Evolutionary conservation across 1,140 invertebrate genomes (phyloP).

Genomic region (Mizuhopecten yessoensis): DNA sequence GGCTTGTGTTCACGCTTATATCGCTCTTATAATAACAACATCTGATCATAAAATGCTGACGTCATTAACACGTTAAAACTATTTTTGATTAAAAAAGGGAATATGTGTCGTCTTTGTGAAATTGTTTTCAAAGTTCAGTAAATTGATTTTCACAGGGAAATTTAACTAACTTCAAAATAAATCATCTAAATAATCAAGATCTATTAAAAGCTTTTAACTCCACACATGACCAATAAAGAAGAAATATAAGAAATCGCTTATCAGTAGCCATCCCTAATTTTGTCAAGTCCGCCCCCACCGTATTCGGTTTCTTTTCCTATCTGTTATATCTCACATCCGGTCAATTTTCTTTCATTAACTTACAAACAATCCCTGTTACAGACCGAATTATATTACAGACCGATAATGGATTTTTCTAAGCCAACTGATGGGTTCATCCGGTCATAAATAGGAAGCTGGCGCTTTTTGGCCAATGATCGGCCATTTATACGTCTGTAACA

Average conservation of each 20-base stretch:
- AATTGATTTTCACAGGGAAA: not conserved
- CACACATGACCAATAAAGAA: not conserved
- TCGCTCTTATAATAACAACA: not conserved
- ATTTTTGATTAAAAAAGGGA: not conserved
- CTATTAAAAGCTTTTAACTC: not conserved
- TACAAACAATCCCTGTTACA: conserved; percentile 18
- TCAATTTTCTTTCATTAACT: conserved; percentile 29
- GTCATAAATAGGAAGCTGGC: not conserved
- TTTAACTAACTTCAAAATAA: not conserved
- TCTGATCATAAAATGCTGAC: not conserved
- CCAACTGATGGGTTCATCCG: conserved; percentile 11
- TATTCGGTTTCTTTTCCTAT: conserved; percentile 27
- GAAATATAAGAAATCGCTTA: conserved; percentile 19
- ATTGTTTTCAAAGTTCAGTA: not conserved
- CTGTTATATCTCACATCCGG: conserved; percentile 24
- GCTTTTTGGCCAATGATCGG: not conserved
- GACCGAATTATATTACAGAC: conserved; percentile 7
- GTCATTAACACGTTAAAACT: not conserved
- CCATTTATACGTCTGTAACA: not conserved
- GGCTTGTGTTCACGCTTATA: not conserved
- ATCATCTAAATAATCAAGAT: not conserved
- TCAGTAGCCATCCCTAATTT: conserved; percentile 1
- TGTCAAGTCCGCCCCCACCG: conserved; percentile 35
- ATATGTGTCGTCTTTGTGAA: not conserved
- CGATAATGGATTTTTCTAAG: conserved; percentile 21